phyloP scores from a whole-genome alignment of 2,113 vertebrate species.

The Megalops atlanticus region DNA sequence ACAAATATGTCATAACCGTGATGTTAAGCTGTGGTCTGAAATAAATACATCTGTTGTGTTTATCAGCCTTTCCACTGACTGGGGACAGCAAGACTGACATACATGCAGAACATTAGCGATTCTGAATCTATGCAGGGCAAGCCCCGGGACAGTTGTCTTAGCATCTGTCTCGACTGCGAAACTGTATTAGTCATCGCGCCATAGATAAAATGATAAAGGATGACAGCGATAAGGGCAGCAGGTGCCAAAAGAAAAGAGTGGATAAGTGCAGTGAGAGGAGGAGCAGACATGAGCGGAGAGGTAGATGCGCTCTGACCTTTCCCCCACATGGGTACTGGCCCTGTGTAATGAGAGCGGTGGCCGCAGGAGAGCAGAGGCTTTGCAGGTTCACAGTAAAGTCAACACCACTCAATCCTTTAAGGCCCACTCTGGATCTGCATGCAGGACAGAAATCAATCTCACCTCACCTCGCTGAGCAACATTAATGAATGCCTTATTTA shows the following conservation, averaged over 20 bases:
- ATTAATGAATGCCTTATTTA: slow-evolving; percentile 11
- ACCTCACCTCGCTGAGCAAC: neutral
- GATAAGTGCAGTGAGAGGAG: neutral
- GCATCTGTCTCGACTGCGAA: too few species aligned
- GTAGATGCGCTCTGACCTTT: slow-evolving; percentile 53
- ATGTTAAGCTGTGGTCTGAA: too few species aligned
- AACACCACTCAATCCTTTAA: slow-evolving; percentile 57
- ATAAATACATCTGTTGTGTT: too few species aligned
- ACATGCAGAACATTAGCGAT: too few species aligned
- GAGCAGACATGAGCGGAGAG: slow-evolving; percentile 12
- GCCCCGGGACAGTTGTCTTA: too few species aligned
- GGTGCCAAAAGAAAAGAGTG: neutral
- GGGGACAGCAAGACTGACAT: too few species aligned
- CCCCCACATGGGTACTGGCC: slow-evolving; percentile 51
- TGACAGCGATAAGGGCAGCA: too few species aligned
- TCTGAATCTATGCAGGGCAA: too few species aligned
- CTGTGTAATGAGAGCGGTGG: slow-evolving; percentile 57
- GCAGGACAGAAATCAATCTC: neutral
- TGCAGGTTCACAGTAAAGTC: slow-evolving; percentile 63
- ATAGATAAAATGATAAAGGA: too few species aligned
- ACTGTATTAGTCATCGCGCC: too few species aligned
- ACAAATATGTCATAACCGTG: too few species aligned
- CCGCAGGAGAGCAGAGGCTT: slow-evolving; percentile 51
- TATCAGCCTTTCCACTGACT: too few species aligned
- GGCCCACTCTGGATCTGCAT: slow-evolving; percentile 22